Evolutionary conservation across 2,113 vertebrate species (phyloP).

Genomic region (Ursus arctos): DNA sequence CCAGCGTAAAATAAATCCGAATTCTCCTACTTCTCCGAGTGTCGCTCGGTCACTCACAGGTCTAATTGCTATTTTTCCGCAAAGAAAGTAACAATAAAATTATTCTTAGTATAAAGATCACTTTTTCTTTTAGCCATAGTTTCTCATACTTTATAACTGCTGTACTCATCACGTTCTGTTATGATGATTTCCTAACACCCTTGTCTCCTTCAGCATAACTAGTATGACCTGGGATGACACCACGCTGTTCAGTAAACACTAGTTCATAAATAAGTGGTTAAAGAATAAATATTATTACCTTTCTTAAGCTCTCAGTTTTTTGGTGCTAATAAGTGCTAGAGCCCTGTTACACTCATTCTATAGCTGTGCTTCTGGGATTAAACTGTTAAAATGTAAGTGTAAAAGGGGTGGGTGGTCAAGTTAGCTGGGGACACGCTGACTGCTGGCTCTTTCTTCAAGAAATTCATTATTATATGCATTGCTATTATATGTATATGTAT

Average conservation of each 20-base stretch:
- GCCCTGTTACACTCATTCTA: not conserved
- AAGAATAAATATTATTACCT: not conserved
- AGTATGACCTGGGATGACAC: not conserved
- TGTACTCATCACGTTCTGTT: too few species aligned
- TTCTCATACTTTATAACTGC: not conserved
- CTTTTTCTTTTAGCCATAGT: not conserved
- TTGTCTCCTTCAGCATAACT: not conserved
- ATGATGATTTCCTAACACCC: not conserved
- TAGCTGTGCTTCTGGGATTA: not conserved
- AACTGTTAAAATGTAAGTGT: not conserved
- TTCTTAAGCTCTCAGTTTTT: not conserved
- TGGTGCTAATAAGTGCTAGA: not conserved
- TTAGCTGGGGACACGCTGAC: not conserved
- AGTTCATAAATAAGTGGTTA: not conserved
- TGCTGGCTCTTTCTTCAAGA: not conserved
- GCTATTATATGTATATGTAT: not conserved
- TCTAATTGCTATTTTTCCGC: too few species aligned
- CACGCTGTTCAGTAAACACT: not conserved
- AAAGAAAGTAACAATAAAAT: not conserved
- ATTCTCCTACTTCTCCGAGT: too few species aligned
- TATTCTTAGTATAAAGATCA: not conserved
- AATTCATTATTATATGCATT: not conserved
- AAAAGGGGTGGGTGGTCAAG: not conserved
- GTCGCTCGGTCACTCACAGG: too few species aligned
- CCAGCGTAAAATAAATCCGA: too few species aligned